phyloP scores from a whole-genome alignment of 2,797 vertebrate species.

The Manis pentadactyla region DNA sequence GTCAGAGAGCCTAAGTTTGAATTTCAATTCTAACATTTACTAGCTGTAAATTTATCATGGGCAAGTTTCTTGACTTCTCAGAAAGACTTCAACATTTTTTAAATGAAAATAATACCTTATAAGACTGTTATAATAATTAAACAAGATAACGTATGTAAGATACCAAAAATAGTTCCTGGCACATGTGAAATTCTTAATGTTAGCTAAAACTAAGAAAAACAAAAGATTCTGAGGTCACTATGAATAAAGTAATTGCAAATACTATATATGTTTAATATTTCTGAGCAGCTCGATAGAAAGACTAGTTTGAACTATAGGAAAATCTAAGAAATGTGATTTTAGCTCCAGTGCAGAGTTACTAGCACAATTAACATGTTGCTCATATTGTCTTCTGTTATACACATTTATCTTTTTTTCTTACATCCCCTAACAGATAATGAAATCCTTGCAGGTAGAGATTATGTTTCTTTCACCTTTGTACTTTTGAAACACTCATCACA shows the following conservation, averaged over 20 bases:
- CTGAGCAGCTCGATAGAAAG: slow-evolving; percentile 24
- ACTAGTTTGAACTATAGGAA: slow-evolving; percentile 1
- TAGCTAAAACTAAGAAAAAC: slow-evolving; percentile 44
- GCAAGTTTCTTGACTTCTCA: neutral
- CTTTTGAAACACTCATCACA: neutral
- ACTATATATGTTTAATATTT: neutral
- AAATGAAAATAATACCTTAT: slow-evolving; percentile 39
- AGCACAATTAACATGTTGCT: neutral
- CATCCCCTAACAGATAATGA: slow-evolving; percentile 13
- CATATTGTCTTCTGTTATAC: neutral
- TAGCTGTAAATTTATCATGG: neutral
- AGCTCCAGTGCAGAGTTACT: slow-evolving; percentile 21
- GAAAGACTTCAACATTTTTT: neutral
- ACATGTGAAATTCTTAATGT: slow-evolving; percentile 30
- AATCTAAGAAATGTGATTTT: slow-evolving; percentile 38
- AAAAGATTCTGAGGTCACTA: neutral
- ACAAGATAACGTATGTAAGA: neutral
- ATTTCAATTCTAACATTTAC: slow-evolving; percentile 5
- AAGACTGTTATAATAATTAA: neutral
- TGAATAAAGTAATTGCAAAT: slow-evolving; percentile 40
- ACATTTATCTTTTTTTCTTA: slow-evolving; percentile 1
- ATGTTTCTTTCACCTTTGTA: slow-evolving; percentile 17
- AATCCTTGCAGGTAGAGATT: neutral
- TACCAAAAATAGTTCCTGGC: neutral
- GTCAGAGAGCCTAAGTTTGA: neutral